Percentiles rank a stretch among this genome's conserved stretches.
Evolutionary conservation across 2,797 vertebrate species (phyloP).

Genomic region (Platyrinchus mystaceus): DNA sequence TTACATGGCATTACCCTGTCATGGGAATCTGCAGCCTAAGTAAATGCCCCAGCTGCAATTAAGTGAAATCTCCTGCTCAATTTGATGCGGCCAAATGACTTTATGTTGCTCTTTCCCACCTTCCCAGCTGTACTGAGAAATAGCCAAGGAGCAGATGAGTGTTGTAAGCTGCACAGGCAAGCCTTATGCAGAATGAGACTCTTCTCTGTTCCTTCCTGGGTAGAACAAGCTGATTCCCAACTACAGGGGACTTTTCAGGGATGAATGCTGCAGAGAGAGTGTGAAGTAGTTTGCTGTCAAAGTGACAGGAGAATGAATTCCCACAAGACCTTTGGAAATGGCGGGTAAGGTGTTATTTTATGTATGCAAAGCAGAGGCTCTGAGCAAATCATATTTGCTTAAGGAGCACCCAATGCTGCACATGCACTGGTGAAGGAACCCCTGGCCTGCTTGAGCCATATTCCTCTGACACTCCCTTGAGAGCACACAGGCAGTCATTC

Average conservation of each 20-base stretch:
- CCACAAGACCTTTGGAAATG: neutral
- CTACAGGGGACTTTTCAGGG: neutral
- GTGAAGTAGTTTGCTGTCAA: neutral
- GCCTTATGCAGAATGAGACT: neutral
- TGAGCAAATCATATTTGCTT: neutral
- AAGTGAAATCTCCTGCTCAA: neutral
- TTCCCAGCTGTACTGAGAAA: neutral
- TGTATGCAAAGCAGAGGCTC: neutral
- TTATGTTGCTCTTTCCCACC: neutral
- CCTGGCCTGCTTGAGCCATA: rapidly evolving
- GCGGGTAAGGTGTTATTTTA: neutral
- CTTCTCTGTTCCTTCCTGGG: neutral
- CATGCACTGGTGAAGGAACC: neutral
- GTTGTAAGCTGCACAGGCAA: rapidly evolving
- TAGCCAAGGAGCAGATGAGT: neutral
- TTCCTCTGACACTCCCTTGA: neutral
- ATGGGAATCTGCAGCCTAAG: neutral
- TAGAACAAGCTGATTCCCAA: neutral
- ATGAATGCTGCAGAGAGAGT: neutral
- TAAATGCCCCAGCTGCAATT: neutral
- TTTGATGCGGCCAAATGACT: neutral
- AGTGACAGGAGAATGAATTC: neutral
- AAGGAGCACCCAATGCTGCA: rapidly evolving
- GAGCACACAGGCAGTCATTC: neutral
- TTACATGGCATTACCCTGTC: neutral